Evolutionary conservation across 2,797 vertebrate species (phyloP).

Genomic region (Fringilla coelebs): DNA sequence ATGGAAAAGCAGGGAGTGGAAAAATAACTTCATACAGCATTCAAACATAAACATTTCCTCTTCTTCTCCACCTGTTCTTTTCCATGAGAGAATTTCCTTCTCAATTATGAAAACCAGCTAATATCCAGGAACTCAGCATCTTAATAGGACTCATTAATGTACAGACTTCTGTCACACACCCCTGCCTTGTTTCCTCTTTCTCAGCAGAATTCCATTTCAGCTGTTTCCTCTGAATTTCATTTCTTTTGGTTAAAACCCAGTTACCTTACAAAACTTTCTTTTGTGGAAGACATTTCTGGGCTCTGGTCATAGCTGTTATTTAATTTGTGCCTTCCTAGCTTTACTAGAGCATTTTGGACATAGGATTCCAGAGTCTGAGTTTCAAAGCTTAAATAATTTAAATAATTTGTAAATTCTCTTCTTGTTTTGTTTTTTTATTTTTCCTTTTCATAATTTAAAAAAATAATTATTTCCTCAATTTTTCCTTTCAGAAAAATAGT

Average conservation of each 20-base stretch:
- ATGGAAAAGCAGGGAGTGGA: background rate
- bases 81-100: background rate
- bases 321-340: background rate
- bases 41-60: background rate
- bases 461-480: background rate
- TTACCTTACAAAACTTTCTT: background rate
- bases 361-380: background rate
- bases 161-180: background rate
- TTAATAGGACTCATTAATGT: background rate
- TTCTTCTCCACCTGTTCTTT: background rate
- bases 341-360: background rate
- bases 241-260: background rate
- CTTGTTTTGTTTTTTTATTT: background rate
- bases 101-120: background rate
- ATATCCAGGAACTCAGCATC: background rate
- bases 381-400: background rate
- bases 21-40: accelerated
- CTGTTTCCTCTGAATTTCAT: background rate
- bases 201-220: background rate
- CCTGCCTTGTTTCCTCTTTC: background rate
- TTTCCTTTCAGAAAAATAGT: background rate
- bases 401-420: background rate
- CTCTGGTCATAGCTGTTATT: background rate
- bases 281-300: background rate
- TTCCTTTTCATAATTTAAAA: background rate